Conservation (phyloP, 2,113 vertebrate genomes). For the Ovibos moschatus region DNA sequence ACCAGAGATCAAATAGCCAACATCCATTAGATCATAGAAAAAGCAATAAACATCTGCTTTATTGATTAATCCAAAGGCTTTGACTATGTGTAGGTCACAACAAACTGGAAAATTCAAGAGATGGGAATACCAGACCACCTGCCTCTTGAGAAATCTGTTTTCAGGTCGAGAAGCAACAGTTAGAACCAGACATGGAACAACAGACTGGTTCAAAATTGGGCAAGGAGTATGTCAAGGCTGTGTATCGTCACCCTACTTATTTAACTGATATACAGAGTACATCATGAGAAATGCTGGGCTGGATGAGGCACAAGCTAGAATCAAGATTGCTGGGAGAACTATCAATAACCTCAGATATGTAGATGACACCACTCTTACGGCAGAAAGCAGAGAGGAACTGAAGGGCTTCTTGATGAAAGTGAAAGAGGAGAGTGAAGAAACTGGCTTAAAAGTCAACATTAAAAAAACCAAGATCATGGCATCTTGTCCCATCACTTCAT, state of each 20-base stretch:
- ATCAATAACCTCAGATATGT: background rate
- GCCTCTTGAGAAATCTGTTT: background rate
- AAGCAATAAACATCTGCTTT: background rate
- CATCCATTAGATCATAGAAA: background rate
- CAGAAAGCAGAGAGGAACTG: background rate
- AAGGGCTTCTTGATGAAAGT: background rate
- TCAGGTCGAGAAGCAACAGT: background rate
- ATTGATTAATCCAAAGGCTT: background rate
- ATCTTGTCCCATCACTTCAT: background rate
- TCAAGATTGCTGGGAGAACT: background rate
- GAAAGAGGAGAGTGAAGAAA: background rate
- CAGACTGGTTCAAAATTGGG: background rate
- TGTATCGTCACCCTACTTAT: background rate
- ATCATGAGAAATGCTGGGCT: background rate
- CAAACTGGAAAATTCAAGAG: background rate
- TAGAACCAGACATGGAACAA: background rate
- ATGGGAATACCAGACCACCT: background rate
- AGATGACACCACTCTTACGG: background rate
- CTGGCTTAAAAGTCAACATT: background rate
- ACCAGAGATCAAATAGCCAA: background rate
- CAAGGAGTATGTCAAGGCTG: background rate
- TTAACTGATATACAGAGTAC: background rate
- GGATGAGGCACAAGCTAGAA: background rate
- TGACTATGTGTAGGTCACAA: background rate
- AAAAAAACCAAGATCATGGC: background rate